These are phyloP conservation scores for Channa argus DNA, from an alignment of 2,113 vertebrate genomes.

Conservation along the genomic window DNA sequence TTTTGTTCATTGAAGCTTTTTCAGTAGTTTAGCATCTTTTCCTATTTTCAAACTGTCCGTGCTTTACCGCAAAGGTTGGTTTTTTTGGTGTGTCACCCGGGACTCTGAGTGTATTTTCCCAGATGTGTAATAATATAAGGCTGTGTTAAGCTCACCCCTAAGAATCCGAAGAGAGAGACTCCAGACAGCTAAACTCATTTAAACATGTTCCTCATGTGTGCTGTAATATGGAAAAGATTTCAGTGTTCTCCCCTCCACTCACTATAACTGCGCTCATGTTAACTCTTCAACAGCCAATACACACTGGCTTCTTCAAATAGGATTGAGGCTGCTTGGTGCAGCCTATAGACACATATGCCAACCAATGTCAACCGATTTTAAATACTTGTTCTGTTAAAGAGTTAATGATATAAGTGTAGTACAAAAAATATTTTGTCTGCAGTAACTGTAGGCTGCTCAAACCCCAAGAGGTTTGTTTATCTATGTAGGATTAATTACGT, in stretches of 20 bases:
- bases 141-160: slow-evolving; percentile 65
- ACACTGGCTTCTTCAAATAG: background rate
- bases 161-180: slow-evolving; percentile 57
- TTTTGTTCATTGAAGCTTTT: background rate
- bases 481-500: too few species aligned
- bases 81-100: slow-evolving; percentile 54
- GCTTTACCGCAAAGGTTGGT: slow-evolving; percentile 18
- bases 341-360: background rate
- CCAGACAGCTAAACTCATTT: slow-evolving; percentile 84
- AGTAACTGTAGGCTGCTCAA: too few species aligned
- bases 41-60: background rate
- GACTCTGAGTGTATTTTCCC: slow-evolving; percentile 71
- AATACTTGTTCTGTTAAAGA: too few species aligned
- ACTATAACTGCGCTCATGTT: slow-evolving; percentile 67
- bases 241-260: slow-evolving; percentile 55
- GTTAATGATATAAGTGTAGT: too few species aligned
- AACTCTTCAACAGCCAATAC: slow-evolving; percentile 69
- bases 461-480: too few species aligned
- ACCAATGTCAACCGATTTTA: too few species aligned
- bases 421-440: too few species aligned
- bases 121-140: slow-evolving; percentile 84
- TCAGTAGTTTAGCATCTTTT: background rate
- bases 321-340: background rate
- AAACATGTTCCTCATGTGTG: slow-evolving; percentile 83
- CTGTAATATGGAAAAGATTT: slow-evolving; percentile 85